These are phyloP conservation scores for Thunnus thynnus DNA, from an alignment of 2,113 vertebrate species.

Conservation along the genomic window DNA sequence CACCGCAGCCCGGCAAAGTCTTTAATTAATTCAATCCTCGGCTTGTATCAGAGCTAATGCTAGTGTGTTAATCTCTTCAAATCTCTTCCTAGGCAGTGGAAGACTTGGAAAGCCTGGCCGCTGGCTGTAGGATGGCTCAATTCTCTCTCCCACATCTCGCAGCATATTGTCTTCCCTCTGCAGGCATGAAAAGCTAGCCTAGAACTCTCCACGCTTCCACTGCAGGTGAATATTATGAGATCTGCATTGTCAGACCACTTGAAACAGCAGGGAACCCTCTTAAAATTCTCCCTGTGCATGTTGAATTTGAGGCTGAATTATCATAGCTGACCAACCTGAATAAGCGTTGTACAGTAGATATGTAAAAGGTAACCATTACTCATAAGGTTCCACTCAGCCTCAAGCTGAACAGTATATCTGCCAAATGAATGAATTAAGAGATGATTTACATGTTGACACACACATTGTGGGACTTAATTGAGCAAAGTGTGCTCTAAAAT, in stretches of 20 bases:
- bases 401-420: neutral
- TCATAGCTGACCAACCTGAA: conserved; percentile 10
- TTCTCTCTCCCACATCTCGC: conserved; percentile 75
- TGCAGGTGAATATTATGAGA: conserved; percentile 49
- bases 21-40: conserved; percentile 87
- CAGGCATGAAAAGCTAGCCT: conserved; percentile 50
- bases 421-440: neutral
- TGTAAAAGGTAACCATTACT: neutral
- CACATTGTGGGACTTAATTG: neutral
- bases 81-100: conserved; percentile 83
- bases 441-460: neutral
- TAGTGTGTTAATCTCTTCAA: conserved; percentile 86
- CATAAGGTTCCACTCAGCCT: neutral
- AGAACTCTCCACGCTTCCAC: conserved; percentile 41
- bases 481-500: conserved; percentile 6
- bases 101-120: conserved; percentile 83
- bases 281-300: conserved; percentile 3
- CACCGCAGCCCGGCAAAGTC: conserved; percentile 75
- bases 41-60: conserved; percentile 83
- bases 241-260: conserved; percentile 45
- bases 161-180: conserved; percentile 70
- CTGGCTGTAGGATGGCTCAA: conserved; percentile 82
- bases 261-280: conserved; percentile 22
- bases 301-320: conserved; percentile 24
- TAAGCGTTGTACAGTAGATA: neutral